These are phyloP conservation scores for Pseudotriccus pelzelni DNA, from an alignment of 2,797 vertebrate species.

Conservation along the genomic window DNA sequence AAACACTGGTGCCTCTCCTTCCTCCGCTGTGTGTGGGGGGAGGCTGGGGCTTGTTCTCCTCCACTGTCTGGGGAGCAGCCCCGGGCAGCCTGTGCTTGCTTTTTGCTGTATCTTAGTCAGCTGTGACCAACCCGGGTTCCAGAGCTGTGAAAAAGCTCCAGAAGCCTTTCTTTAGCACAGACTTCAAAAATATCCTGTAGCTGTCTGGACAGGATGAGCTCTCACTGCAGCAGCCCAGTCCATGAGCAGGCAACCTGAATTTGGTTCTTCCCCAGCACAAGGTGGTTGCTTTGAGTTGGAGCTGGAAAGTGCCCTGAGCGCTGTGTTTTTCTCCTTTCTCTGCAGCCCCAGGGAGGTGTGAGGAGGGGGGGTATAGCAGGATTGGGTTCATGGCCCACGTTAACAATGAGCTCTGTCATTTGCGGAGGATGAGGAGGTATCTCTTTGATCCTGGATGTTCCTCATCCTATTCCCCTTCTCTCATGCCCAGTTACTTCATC, in stretches of 20 bases:
- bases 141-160: background rate
- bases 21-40: background rate
- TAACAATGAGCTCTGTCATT: background rate
- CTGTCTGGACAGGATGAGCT: background rate
- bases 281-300: background rate
- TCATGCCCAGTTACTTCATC: background rate
- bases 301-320: background rate
- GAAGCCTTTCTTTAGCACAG: background rate
- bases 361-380: background rate
- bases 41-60: background rate
- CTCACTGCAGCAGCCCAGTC: background rate
- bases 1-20: conserved; percentile 77
- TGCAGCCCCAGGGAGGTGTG: background rate
- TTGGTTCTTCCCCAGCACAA: background rate
- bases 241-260: rapidly evolving
- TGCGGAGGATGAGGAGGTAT: background rate
- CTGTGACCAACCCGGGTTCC: background rate
- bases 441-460: background rate
- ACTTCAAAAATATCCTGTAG: background rate
- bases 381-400: rapidly evolving
- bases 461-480: background rate
- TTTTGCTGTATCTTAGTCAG: background rate
- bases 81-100: background rate
- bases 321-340: background rate
- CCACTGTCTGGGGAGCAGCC: background rate